A percentile compares a stretch with the other conserved stretches of the same genome.
These are phyloP conservation scores for Lophochroa leadbeateri DNA, from an alignment of 2,113 vertebrate genomes.

Conservation along the genomic window DNA sequence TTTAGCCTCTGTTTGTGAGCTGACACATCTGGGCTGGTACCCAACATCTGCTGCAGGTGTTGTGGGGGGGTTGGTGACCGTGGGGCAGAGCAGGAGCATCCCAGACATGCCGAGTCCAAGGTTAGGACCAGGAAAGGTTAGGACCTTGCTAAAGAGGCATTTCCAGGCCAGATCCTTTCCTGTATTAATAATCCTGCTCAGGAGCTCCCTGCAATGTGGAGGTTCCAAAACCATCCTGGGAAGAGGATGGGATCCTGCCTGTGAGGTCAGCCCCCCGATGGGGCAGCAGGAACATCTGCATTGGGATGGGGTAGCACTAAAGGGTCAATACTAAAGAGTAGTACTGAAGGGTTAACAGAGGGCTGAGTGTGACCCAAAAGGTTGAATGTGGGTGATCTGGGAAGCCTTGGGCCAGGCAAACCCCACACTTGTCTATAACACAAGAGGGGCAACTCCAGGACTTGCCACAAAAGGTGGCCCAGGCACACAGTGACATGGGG, in stretches of 20 bases:
- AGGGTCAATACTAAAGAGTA: too few species aligned
- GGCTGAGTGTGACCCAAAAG: background rate
- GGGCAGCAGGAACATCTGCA: background rate
- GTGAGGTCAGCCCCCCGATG: fast-evolving
- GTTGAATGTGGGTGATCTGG: background rate
- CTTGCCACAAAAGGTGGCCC: background rate
- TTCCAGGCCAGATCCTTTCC: background rate
- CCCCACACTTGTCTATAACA: fast-evolving
- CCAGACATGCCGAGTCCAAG: fast-evolving
- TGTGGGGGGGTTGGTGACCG: background rate
- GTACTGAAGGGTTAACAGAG: background rate
- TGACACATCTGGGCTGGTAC: fast-evolving
- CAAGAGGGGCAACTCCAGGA: background rate
- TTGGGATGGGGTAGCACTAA: background rate
- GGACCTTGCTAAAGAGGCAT: background rate
- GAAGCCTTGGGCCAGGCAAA: background rate
- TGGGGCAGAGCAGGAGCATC: background rate
- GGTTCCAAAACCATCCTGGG: background rate
- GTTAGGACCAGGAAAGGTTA: background rate
- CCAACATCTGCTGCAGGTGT: background rate
- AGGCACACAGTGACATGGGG: background rate
- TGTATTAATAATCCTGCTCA: background rate
- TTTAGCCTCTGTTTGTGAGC: background rate
- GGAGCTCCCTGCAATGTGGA: background rate
- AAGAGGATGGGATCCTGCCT: too few species aligned